Percentiles rank a stretch among this genome's conserved stretches.
Conservation (phyloP, 2,797 vertebrate species). For the Crax fasciolata region DNA sequence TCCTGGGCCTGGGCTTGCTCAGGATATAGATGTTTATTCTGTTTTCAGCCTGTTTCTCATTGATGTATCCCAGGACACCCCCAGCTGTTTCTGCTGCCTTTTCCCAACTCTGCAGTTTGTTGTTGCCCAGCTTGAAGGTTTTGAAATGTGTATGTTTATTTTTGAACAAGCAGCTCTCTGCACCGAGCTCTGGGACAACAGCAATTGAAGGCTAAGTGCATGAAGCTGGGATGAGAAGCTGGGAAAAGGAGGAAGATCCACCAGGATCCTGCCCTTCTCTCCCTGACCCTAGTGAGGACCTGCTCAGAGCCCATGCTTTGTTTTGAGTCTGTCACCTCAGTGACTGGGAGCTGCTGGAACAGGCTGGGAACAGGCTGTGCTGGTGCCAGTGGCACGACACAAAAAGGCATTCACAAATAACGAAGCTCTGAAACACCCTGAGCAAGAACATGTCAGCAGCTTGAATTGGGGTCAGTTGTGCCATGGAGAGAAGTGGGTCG, state of each 20-base stretch:
- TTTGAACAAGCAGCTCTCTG: background rate
- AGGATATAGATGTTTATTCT: constrained; percentile 25
- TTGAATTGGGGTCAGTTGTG: constrained; percentile 67
- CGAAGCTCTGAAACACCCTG: constrained; percentile 60
- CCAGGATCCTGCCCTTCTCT: background rate
- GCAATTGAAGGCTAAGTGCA: background rate
- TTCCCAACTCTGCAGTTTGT: background rate
- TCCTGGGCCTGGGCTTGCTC: background rate
- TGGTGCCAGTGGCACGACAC: constrained; percentile 19
- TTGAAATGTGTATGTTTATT: background rate
- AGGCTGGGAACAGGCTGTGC: constrained; percentile 69
- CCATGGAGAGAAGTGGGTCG: background rate
- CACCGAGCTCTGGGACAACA: background rate
- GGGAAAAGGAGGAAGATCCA: background rate
- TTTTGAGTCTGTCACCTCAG: constrained; percentile 47
- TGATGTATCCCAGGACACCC: constrained; percentile 25
- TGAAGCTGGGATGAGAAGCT: background rate
- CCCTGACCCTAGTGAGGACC: constrained; percentile 34
- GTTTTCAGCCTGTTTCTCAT: constrained; percentile 19
- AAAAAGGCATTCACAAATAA: constrained; percentile 76
- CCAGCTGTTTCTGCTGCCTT: constrained; percentile 1
- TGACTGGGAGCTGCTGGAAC: constrained; percentile 61
- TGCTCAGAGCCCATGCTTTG: background rate
- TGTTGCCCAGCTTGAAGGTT: background rate
- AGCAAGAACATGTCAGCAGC: constrained; percentile 51